Conservation (phyloP, 2,113 vertebrate genomes). For the Mustela lutreola region DNA sequence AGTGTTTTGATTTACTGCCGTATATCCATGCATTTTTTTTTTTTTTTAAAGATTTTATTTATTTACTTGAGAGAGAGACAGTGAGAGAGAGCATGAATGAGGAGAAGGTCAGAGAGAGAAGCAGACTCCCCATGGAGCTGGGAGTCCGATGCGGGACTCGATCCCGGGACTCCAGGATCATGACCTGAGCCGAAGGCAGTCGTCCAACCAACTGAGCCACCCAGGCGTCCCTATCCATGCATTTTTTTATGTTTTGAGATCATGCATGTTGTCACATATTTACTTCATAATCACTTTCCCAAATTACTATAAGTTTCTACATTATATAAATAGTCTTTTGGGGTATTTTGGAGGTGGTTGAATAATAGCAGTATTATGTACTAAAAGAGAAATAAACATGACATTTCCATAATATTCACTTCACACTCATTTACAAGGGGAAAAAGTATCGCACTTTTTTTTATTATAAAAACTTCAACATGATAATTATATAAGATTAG, state of each 20-base stretch:
- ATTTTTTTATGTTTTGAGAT: conserved; percentile 44
- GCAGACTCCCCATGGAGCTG: no score
- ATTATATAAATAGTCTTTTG: not conserved
- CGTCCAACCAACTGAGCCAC: no score
- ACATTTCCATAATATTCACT: conserved; percentile 13
- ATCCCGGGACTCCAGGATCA: no score
- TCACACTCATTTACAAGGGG: not conserved
- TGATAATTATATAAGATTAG: conserved; percentile 73
- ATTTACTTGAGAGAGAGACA: no score
- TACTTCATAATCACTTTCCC: not conserved
- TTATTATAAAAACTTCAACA: not conserved
- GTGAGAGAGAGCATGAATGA: no score
- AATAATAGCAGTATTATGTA: not conserved
- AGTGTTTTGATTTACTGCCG: not conserved
- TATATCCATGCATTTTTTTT: conserved; percentile 11
- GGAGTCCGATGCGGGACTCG: no score
- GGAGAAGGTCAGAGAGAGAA: no score
- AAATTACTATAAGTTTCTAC: not conserved
- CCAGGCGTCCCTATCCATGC: no score
- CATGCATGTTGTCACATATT: not conserved
- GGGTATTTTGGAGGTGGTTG: not conserved
- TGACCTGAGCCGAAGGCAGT: no score
- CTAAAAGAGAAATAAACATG: not conserved
- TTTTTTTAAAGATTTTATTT: no score
- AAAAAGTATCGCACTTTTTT: conserved; percentile 31